phyloP scores from a whole-genome alignment of 2,797 vertebrate species.

The Masticophis lateralis region DNA sequence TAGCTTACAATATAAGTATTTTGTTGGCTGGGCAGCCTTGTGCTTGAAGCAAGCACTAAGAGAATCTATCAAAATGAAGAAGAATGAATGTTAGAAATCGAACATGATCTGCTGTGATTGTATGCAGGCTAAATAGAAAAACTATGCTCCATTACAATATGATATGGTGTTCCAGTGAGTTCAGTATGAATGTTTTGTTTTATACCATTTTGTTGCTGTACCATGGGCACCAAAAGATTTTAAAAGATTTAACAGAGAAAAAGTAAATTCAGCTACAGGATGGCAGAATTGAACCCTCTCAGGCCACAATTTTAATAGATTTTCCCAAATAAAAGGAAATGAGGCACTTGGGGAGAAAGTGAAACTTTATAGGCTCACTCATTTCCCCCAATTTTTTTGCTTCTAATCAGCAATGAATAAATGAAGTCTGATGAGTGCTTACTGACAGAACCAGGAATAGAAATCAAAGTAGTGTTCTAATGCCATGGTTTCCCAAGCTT shows the following conservation, averaged over 20 bases:
- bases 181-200: neutral
- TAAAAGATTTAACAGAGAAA: neutral
- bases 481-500: neutral
- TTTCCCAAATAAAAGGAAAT: neutral
- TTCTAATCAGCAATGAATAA: neutral
- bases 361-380: neutral
- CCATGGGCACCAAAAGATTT: neutral
- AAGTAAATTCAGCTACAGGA: neutral
- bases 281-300: neutral
- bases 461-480: neutral
- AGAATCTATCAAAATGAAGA: neutral
- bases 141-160: neutral
- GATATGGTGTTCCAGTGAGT: neutral
- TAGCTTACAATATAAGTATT: neutral
- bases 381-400: neutral
- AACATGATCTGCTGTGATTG: neutral
- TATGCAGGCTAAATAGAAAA: neutral
- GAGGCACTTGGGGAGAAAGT: neutral
- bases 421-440: neutral
- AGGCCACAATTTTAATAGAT: neutral
- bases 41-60: neutral
- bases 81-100: neutral
- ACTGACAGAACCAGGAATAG: neutral
- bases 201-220: neutral
- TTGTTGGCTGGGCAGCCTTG: neutral